Evolutionary conservation across 2,888 invertebrate species (phyloP), one percentile per base, ranked within the genome.

Genomic region (Cheilosia vulpina): DNA sequence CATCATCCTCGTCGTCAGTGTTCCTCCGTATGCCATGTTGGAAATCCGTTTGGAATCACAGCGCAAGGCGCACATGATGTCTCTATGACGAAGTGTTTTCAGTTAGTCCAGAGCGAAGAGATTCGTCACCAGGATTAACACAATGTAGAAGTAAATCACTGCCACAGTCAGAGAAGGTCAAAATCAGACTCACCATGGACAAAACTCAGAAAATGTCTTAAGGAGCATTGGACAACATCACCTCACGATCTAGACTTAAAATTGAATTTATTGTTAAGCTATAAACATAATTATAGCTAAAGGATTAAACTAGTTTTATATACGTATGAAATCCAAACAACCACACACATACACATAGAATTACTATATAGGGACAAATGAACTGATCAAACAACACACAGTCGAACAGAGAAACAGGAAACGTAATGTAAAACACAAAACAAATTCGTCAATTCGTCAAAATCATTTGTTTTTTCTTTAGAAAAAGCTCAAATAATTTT

Each of bases 1-100:
- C 34, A 90, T 92, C 17, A 89, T 92, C 31, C 87, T 92, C 21
- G 91, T 92, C 38, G 88, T 92, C 45, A 90, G 91, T 80, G 90
- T 92, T 55, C 90, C 92, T 31, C 92, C 92, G 0, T 92, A 92
- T 88, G 91, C 92, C 21, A 90, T 91, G 89, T 83, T 92, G 4
- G 92, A 92, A 87, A 91, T 91, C 34, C 92, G 92, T 3, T 82
- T 92, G 78, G 92, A 92, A 88, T 88, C 91, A 4, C 92, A 92
- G 78, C 92, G 92, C 31, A 92, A 92, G 88, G 89, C 89, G 7
- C 90, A 91, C 81, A 88, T 91, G 55, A 88, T 90, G 45, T 90
- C 89, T 27, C 91, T 92, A 90, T 92, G 92, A 92, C 92, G 92
- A 77, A 92, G 88, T 87, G 88, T 91, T 60, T 92, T 92, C 87